phyloP scores from a whole-genome alignment of 1,140 invertebrate species.

The Physella acuta region DNA sequence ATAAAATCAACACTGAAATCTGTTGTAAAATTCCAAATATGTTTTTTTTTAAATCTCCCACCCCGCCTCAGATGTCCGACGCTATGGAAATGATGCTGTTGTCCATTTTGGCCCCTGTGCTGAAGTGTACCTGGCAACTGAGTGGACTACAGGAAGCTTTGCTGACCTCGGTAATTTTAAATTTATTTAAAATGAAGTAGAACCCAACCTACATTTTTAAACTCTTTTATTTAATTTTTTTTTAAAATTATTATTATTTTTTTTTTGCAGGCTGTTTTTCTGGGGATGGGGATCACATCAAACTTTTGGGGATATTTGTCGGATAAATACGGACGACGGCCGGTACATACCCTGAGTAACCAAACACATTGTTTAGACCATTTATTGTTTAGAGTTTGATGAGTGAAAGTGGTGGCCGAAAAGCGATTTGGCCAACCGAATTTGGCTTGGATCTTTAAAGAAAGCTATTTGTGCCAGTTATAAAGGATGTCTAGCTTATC shows the following conservation, averaged over 20 bases:
- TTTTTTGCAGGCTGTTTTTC: neutral
- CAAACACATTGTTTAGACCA: no score
- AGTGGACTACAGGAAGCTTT: slow-evolving; percentile 75
- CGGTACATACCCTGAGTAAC: no score
- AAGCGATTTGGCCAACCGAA: no score
- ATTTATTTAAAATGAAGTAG: no score
- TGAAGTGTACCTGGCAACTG: slow-evolving; percentile 91
- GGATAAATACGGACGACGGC: neutral
- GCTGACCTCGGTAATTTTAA: slow-evolving; percentile 70
- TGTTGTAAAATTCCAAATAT: neutral
- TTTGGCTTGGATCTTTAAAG: no score
- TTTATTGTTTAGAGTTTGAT: no score
- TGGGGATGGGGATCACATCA: neutral
- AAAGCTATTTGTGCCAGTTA: no score
- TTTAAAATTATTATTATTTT: neutral
- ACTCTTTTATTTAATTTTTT: no score
- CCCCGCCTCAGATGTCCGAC: slow-evolving; percentile 79
- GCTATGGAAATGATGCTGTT: slow-evolving; percentile 97
- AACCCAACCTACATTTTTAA: no score
- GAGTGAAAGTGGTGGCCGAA: no score
- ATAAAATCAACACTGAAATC: no score
- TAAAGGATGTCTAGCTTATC: no score
- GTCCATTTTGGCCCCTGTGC: slow-evolving; percentile 85
- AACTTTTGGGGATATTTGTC: neutral
- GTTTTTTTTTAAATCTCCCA: neutral